A percentile compares a stretch with the other conserved stretches of the same genome.
Evolutionary conservation across 2,888 invertebrate species (phyloP).

Genomic region (Patella ulyssiponensis): DNA sequence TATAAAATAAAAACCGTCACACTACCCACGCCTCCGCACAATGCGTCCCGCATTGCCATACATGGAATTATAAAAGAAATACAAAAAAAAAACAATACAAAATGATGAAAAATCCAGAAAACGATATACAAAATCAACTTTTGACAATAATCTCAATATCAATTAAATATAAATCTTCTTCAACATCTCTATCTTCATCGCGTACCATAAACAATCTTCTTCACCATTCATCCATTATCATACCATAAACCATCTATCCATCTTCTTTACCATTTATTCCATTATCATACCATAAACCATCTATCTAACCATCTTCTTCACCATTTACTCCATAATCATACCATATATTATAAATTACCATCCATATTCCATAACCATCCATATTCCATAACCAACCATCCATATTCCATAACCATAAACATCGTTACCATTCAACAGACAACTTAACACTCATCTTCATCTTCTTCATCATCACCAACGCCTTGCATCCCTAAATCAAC

Average conservation of each 20-base stretch:
- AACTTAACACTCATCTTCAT: too few species aligned
- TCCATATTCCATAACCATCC: too few species aligned
- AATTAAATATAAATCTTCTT: too few species aligned
- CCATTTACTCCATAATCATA: too few species aligned
- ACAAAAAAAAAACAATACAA: background rate
- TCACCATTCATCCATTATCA: too few species aligned
- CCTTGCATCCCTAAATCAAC: background rate
- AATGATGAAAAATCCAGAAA: background rate
- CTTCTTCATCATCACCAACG: too few species aligned
- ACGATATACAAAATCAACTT: too few species aligned
- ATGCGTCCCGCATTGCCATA: slow-evolving; percentile 8
- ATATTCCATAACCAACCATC: background rate
- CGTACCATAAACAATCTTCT: background rate
- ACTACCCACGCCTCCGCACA: slow-evolving; percentile 3
- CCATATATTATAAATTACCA: too few species aligned
- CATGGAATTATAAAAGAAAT: background rate
- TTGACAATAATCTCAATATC: too few species aligned
- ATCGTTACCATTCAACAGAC: background rate
- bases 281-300: background rate
- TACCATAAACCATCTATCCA: too few species aligned
- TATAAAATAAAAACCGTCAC: background rate
- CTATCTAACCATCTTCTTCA: too few species aligned
- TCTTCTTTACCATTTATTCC: too few species aligned
- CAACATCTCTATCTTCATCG: background rate
- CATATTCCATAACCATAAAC: background rate